These are phyloP conservation scores for Stratiolaelaps scimitus DNA, from an alignment of 1,140 invertebrate genomes.

Conservation along the genomic window DNA sequence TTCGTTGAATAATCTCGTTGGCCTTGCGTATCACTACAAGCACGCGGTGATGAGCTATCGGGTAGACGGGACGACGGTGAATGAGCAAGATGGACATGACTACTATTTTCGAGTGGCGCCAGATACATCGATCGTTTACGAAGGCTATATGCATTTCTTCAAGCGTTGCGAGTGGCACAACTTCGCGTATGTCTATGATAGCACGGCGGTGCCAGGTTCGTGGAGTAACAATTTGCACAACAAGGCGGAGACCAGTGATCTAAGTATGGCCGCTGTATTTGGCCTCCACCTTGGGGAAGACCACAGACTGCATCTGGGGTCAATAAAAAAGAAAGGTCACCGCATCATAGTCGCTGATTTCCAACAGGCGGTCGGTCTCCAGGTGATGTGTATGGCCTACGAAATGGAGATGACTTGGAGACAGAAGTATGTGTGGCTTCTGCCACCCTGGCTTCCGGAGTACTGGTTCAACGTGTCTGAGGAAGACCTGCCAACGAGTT, in stretches of 20 bases:
- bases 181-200: too few species aligned
- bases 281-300: too few species aligned
- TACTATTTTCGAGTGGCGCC: neutral
- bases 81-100: neutral
- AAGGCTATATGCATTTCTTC: neutral
- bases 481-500: constrained; percentile 44
- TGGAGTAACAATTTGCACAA: too few species aligned
- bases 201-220: too few species aligned
- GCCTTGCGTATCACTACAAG: neutral
- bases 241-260: too few species aligned
- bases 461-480: constrained; percentile 48
- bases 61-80: neutral
- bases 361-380: constrained; percentile 52
- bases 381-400: constrained; percentile 62
- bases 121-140: neutral
- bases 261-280: too few species aligned
- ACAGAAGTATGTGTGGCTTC: constrained; percentile 66
- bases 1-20: constrained; percentile 3
- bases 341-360: constrained; percentile 69
- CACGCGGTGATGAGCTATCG: neutral
- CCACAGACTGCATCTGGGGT: too few species aligned
- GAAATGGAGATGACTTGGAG: constrained; percentile 50
- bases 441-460: constrained; percentile 56
- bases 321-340: too few species aligned
- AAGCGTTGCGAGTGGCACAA: neutral